Conservation (phyloP, 53 echinoderm and acorn worm genomes). For the Patiria pectinifera region DNA sequence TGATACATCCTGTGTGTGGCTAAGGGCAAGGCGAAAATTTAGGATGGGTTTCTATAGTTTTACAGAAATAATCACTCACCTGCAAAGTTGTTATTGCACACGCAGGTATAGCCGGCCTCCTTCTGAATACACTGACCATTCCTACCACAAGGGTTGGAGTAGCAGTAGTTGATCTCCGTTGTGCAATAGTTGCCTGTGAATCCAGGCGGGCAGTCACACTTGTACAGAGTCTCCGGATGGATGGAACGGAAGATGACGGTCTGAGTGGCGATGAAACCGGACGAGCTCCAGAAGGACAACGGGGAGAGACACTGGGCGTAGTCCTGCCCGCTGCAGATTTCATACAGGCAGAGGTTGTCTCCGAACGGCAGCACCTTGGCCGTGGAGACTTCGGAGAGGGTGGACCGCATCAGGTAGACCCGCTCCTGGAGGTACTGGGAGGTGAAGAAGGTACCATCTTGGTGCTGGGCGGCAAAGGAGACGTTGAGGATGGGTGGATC, state of each 20-base stretch:
- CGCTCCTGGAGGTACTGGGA: slow-evolving; percentile 96
- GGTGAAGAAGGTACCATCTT: slow-evolving; percentile 85
- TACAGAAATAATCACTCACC: slow-evolving; percentile 70
- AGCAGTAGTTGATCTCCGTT: slow-evolving; percentile 99
- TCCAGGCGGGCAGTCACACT: slow-evolving; percentile 96
- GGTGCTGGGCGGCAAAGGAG: slow-evolving; percentile 89
- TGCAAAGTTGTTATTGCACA: slow-evolving; percentile 82
- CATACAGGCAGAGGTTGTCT: slow-evolving; percentile 94
- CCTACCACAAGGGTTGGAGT: slow-evolving; percentile 93
- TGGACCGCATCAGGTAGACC: slow-evolving; percentile 89
- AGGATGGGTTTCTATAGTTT: no score
- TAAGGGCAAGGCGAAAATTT: no score
- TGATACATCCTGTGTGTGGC: no score
- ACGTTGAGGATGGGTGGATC: slow-evolving; percentile 81
- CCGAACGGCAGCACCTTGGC: slow-evolving; percentile 94
- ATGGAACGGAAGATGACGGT: slow-evolving; percentile 97
- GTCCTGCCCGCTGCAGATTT: slow-evolving; percentile 78
- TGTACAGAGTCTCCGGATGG: slow-evolving; percentile 91
- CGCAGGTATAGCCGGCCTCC: slow-evolving; percentile 88
- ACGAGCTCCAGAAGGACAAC: slow-evolving; percentile 87
- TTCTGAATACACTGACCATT: slow-evolving; percentile 87
- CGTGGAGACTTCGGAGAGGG: slow-evolving; percentile 75
- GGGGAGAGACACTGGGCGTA: slow-evolving; percentile 81
- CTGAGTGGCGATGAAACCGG: slow-evolving; percentile 89
- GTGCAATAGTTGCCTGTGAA: slow-evolving; percentile 97